Evolutionary conservation across 1,140 invertebrate species (phyloP).

Genomic region (Lycorma delicatula): DNA sequence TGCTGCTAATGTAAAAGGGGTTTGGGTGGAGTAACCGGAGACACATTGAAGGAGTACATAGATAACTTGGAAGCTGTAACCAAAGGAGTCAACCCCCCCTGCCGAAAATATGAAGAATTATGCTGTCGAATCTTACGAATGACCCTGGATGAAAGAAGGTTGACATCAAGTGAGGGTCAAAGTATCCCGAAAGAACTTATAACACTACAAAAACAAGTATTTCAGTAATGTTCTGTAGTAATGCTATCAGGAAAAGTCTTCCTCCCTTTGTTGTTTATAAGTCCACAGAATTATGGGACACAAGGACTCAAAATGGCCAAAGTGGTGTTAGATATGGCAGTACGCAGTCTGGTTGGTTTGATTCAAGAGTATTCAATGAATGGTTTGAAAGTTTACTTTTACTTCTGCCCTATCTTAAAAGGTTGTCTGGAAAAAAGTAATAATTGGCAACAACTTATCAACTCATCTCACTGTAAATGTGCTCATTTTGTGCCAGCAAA

Average conservation of each 20-base stretch:
- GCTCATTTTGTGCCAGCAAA: conserved; percentile 30
- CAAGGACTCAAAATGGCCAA: not conserved
- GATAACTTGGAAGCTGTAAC: not conserved
- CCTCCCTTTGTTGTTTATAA: conserved; percentile 37
- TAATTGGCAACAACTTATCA: conserved; percentile 37
- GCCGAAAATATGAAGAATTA: conserved; percentile 30
- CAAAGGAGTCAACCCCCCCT: not conserved
- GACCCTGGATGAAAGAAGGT: conserved; percentile 31
- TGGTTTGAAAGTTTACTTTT: conserved; percentile 31
- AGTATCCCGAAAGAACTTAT: conserved; percentile 21
- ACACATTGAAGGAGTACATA: conserved; percentile 29
- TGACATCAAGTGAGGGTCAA: conserved; percentile 14
- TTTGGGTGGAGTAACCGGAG: conserved; percentile 18
- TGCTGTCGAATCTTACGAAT: conserved; percentile 39
- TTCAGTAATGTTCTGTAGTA: conserved; percentile 24
- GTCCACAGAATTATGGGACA: conserved; percentile 19
- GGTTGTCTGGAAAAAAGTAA: conserved; percentile 18
- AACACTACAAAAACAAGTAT: conserved; percentile 19
- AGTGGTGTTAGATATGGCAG: not conserved
- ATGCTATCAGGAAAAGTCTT: conserved; percentile 22
- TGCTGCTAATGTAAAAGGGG: conserved; percentile 30
- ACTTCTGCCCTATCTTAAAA: conserved; percentile 24
- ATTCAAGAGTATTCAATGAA: conserved; percentile 17
- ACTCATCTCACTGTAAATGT: conserved; percentile 33
- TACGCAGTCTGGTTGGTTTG: conserved; percentile 9